Conservation (phyloP, 2,113 vertebrate genomes). For the Sceloporus tristichus region DNA sequence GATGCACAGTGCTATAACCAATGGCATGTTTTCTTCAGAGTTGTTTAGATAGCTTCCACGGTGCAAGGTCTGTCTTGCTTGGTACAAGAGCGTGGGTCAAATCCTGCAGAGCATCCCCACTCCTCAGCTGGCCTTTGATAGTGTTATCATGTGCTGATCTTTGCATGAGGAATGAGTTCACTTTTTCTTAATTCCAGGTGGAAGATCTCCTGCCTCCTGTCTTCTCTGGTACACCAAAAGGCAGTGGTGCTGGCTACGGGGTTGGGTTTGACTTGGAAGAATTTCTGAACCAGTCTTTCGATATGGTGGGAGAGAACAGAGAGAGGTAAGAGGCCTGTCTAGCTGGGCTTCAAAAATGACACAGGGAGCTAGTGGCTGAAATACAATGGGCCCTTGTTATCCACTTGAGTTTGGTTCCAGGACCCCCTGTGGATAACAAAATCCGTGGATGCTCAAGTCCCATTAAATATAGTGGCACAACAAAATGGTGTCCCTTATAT, state of each 20-base stretch:
- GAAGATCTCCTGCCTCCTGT: constrained; percentile 90
- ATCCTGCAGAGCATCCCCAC: background rate
- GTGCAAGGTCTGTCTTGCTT: background rate
- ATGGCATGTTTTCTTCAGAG: background rate
- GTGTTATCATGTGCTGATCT: background rate
- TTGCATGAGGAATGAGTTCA: background rate
- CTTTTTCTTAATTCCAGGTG: constrained; percentile 76
- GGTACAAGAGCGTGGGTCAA: no score
- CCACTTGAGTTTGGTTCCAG: no score
- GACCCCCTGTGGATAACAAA: no score
- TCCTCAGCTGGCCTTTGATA: background rate
- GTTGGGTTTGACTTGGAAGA: constrained; percentile 93
- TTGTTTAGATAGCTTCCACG: no score
- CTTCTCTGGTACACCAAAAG: constrained; percentile 92
- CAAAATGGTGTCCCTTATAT: no score
- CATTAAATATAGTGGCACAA: no score
- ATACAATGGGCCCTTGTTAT: no score
- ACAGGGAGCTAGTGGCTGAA: background rate
- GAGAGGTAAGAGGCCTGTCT: constrained; percentile 75
- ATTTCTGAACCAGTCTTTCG: constrained; percentile 89
- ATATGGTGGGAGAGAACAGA: constrained; percentile 81
- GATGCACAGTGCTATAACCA: background rate
- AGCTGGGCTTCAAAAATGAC: background rate
- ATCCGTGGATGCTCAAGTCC: no score
- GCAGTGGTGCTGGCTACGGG: constrained; percentile 91